Percentiles rank a stretch among this genome's conserved stretches.
These are phyloP conservation scores for Asobara japonica DNA, from an alignment of 1,140 invertebrate genomes.

Conservation along the genomic window DNA sequence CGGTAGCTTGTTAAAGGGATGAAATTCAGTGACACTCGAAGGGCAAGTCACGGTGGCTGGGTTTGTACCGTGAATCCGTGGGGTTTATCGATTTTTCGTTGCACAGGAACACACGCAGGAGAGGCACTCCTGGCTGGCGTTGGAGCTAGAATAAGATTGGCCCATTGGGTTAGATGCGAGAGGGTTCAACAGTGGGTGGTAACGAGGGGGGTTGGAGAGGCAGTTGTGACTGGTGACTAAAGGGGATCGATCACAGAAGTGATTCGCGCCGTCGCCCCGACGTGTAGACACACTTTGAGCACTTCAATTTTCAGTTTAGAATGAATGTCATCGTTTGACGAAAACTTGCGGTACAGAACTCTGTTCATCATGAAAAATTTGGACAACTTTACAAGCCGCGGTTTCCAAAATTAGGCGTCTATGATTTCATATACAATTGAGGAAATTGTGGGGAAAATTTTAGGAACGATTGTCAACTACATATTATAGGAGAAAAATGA, in stretches of 20 bases:
- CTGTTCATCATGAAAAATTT: too few species aligned
- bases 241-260: slow-evolving; percentile 11
- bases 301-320: background rate
- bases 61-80: slow-evolving; percentile 29
- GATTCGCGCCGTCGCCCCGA: background rate
- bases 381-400: too few species aligned
- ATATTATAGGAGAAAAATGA: too few species aligned
- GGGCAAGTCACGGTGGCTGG: slow-evolving; percentile 20
- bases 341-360: too few species aligned
- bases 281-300: background rate
- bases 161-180: slow-evolving; percentile 28
- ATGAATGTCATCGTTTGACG: background rate
- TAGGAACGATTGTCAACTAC: too few species aligned
- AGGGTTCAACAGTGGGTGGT: background rate
- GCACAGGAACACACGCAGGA: slow-evolving; percentile 30
- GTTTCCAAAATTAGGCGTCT: too few species aligned
- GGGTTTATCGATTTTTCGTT: slow-evolving; percentile 36
- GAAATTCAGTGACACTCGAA: slow-evolving; percentile 5
- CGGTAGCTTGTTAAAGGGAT: background rate
- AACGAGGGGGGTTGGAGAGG: background rate
- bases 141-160: slow-evolving; percentile 34
- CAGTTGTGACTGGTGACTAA: background rate
- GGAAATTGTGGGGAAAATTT: too few species aligned
- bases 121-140: slow-evolving; percentile 22
- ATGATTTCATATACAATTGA: too few species aligned